Conservation (phyloP, 2,113 vertebrate species). For the Dendropsophus ebraccatus region DNA sequence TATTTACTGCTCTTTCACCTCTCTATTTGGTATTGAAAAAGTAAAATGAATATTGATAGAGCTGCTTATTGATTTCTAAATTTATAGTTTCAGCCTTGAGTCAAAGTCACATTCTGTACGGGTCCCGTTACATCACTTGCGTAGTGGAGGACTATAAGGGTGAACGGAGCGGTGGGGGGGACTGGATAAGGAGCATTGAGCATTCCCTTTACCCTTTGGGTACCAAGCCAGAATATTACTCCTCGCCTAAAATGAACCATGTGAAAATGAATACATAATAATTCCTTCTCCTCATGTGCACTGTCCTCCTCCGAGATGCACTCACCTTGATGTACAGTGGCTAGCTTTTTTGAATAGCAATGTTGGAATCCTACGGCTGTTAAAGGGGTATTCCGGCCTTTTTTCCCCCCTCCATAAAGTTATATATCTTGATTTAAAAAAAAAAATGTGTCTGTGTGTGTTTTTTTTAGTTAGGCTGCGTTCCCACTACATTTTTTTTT, state of each 20-base stretch:
- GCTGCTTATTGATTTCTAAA: slow-evolving; percentile 82
- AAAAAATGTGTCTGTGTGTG: no score
- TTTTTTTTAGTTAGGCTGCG: no score
- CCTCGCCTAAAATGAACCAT: not conserved
- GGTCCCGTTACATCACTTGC: slow-evolving; percentile 65
- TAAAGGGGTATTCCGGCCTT: no score
- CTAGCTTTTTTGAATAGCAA: not conserved
- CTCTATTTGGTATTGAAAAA: slow-evolving; percentile 81
- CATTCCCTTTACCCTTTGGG: not conserved
- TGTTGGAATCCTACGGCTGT: no score
- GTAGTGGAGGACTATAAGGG: slow-evolving; percentile 15
- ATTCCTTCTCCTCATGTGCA: not conserved
- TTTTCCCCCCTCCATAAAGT: no score
- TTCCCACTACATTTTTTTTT: no score
- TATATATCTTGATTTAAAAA: no score
- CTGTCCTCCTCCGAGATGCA: not conserved
- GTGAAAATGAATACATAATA: not conserved
- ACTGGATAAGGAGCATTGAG: no score
- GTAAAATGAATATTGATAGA: slow-evolving; percentile 85
- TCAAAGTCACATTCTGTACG: slow-evolving; percentile 77
- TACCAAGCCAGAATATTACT: not conserved
- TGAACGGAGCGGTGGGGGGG: not conserved
- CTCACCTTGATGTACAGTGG: not conserved
- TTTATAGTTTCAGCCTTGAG: slow-evolving; percentile 73
- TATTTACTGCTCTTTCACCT: slow-evolving; percentile 84